A percentile compares a stretch with the other conserved stretches of the same genome.
These are phyloP conservation scores for Buphagus erythrorhynchus DNA, from an alignment of 2,797 vertebrate genomes.

Conservation along the genomic window DNA sequence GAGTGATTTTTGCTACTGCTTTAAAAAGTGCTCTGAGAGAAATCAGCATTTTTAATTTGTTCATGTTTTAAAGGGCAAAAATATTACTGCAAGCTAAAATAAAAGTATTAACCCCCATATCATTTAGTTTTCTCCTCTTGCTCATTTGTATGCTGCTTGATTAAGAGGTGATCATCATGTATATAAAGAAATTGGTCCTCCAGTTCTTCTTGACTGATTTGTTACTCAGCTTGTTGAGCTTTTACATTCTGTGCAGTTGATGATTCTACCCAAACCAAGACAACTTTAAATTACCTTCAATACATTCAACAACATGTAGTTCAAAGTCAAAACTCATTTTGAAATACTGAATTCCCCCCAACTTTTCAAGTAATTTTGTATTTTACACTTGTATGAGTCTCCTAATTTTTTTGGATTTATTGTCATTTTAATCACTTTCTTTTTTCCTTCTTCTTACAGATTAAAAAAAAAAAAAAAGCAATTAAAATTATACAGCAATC, in stretches of 20 bases:
- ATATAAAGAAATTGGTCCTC: slow-evolving; percentile 88
- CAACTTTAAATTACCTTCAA: slow-evolving; percentile 17
- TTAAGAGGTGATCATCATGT: slow-evolving; percentile 84
- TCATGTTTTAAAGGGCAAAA: slow-evolving; percentile 15
- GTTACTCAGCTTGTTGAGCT: slow-evolving; percentile 77
- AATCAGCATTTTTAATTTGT: neutral
- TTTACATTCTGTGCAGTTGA: slow-evolving; percentile 61
- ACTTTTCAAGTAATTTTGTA: neutral
- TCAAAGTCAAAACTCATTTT: neutral
- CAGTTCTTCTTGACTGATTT: slow-evolving; percentile 84
- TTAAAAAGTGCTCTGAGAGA: neutral
- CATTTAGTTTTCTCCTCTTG: slow-evolving; percentile 94
- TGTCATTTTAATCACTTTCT: neutral
- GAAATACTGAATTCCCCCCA: neutral
- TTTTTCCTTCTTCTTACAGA: neutral
- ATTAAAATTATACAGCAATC: neutral
- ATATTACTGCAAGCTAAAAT: neutral
- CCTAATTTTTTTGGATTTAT: neutral
- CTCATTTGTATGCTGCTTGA: slow-evolving; percentile 86
- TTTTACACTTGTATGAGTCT: neutral
- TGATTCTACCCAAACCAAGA: slow-evolving; percentile 67
- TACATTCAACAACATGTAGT: neutral
- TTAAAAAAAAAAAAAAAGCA: neutral
- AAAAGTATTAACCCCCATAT: slow-evolving; percentile 59
- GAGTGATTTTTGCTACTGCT: neutral